Percentiles rank a stretch among this genome's conserved stretches.
phyloP scores from a whole-genome alignment of 2,888 invertebrate genomes.

The Ichneumon xanthorius region DNA sequence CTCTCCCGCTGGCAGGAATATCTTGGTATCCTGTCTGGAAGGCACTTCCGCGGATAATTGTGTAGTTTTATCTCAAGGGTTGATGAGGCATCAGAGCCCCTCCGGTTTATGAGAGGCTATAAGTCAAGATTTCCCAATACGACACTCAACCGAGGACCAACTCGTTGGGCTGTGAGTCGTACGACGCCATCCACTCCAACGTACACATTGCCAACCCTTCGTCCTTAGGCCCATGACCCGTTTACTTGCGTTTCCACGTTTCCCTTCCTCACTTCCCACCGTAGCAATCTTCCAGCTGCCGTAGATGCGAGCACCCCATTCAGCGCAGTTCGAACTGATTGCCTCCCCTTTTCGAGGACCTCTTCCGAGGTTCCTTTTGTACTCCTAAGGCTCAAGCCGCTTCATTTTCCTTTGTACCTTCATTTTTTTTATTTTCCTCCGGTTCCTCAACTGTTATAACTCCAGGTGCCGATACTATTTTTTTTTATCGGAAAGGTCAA shows the following conservation, averaged over 20 bases:
- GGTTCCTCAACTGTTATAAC: neutral
- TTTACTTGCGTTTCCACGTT: neutral
- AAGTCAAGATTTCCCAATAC: slow-evolving; percentile 19
- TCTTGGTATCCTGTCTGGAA: neutral
- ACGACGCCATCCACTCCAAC: neutral
- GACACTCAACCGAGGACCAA: neutral
- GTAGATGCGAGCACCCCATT: neutral
- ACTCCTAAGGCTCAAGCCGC: neutral
- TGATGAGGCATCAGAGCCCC: neutral
- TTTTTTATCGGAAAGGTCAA: neutral
- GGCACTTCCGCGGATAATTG: slow-evolving; percentile 37
- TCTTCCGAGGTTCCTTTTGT: neutral
- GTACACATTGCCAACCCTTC: neutral
- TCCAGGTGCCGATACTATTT: neutral
- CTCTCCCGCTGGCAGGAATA: neutral
- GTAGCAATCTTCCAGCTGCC: slow-evolving; percentile 15
- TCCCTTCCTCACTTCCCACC: neutral
- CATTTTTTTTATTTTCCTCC: neutral
- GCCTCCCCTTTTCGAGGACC: neutral
- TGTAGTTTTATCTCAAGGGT: slow-evolving; percentile 31
- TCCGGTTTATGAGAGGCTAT: slow-evolving; percentile 39
- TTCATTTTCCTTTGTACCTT: neutral
- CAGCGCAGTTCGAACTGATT: slow-evolving; percentile 18
- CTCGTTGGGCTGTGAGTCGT: neutral
- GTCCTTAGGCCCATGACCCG: neutral